A percentile compares a stretch with the other conserved stretches of the same genome.
These are phyloP conservation scores for Charaxes varanes DNA, from an alignment of 1,140 invertebrate species.

Conservation along the genomic window DNA sequence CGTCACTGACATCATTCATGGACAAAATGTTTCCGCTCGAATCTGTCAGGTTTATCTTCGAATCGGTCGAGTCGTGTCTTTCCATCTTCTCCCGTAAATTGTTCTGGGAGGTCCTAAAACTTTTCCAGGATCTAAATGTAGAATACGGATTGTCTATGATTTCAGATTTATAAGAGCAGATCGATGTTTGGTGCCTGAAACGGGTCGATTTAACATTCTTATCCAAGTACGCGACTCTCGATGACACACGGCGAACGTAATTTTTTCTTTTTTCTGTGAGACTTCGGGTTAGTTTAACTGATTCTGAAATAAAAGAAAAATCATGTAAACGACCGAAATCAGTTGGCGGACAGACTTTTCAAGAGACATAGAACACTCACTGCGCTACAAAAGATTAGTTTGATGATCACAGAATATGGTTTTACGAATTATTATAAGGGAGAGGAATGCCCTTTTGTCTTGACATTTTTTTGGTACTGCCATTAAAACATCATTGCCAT, in stretches of 20 bases:
- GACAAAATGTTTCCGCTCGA: conserved; percentile 40
- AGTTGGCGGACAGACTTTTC: no score
- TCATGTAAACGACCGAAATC: no score
- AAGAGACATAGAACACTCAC: no score
- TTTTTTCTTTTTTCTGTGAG: conserved; percentile 77
- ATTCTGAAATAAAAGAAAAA: conserved; percentile 54
- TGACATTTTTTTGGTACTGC: no score
- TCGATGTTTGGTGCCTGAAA: conserved; percentile 52
- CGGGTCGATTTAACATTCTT: conserved; percentile 36
- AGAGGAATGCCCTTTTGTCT: no score
- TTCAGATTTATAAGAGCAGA: conserved; percentile 57
- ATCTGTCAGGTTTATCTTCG: conserved; percentile 53
- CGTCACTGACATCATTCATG: conserved; percentile 30
- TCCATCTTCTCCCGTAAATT: conserved; percentile 45
- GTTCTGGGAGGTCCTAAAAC: conserved; percentile 39
- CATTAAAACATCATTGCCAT: no score
- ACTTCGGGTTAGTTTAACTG: conserved; percentile 64
- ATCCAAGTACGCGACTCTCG: conserved; percentile 48
- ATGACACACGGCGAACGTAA: conserved; percentile 76
- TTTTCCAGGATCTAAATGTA: conserved; percentile 49
- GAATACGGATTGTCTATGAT: conserved; percentile 49
- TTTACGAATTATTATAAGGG: no score
- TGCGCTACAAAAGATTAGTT: no score
- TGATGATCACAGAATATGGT: no score
- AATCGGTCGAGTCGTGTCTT: conserved; percentile 33